Percentiles rank a stretch among this genome's conserved stretches.
phyloP scores from a whole-genome alignment of 2,888 invertebrate genomes.

The Drosophila pegasa region DNA sequence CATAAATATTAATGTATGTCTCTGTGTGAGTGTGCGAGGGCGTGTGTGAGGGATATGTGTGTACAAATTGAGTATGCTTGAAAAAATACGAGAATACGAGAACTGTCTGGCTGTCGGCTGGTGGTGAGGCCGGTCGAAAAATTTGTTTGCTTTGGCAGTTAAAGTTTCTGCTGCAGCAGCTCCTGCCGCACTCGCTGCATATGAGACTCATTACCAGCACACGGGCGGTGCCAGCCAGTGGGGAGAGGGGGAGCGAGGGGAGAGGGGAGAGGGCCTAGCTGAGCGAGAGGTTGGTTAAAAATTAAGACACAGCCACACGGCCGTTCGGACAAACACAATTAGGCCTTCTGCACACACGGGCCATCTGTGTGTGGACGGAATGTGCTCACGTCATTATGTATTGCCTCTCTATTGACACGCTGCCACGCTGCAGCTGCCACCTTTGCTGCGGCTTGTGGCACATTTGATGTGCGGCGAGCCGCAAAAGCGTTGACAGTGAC shows the following conservation, averaged over 20 bases:
- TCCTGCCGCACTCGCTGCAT: not conserved
- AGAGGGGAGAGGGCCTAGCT: no score
- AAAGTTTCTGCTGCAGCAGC: not conserved
- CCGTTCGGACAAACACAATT: conserved; percentile 28
- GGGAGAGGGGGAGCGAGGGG: no score
- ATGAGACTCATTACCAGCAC: conserved; percentile 10
- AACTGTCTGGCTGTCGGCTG: not conserved
- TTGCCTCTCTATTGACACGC: conserved; percentile 34
- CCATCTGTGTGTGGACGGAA: conserved; percentile 1
- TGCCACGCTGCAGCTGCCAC: conserved; percentile 42
- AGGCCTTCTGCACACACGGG: conserved; percentile 9
- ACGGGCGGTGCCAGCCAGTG: no score
- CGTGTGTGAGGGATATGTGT: not conserved
- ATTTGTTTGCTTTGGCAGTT: conserved; percentile 4
- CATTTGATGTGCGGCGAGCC: conserved; percentile 6
- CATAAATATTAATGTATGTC: conserved; percentile 3
- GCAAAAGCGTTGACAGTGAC: conserved; percentile 11
- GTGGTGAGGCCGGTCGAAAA: not conserved
- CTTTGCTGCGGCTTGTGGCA: conserved; percentile 46
- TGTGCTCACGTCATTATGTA: not conserved
- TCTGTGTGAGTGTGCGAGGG: not conserved
- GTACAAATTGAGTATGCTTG: conserved; percentile 12
- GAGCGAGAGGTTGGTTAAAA: conserved; percentile 57
- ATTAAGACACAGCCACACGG: conserved; percentile 63
- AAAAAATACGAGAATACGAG: conserved; percentile 13